A percentile compares a stretch with the other conserved stretches of the same genome.
Evolutionary conservation across 1,140 invertebrate genomes (phyloP).

Genomic region (Drosophila varians): DNA sequence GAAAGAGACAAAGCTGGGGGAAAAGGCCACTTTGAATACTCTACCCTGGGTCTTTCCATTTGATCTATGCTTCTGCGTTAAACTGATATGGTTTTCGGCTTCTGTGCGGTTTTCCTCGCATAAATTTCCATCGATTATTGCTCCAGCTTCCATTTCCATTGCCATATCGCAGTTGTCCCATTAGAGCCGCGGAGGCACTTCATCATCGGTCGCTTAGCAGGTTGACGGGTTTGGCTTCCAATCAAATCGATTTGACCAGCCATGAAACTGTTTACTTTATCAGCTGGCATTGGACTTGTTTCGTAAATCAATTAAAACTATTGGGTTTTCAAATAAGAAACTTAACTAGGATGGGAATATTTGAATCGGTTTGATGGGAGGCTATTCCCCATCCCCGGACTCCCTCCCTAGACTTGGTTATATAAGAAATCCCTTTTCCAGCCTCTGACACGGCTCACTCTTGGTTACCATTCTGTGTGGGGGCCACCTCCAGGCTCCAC

Average conservation of each 20-base stretch:
- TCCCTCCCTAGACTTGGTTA: neutral
- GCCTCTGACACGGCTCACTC: neutral
- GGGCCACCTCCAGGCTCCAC: neutral
- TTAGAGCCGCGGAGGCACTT: constrained; percentile 9
- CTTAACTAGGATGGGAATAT: no score
- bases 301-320: neutral
- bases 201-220: constrained; percentile 7
- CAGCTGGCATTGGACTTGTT: neutral
- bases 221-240: neutral
- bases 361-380: no score
- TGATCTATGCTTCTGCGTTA: neutral
- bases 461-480: neutral
- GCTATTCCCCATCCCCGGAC: no score
- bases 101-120: constrained; percentile 17
- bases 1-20: neutral
- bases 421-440: neutral
- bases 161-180: neutral
- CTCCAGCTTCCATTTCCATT: neutral
- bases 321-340: neutral
- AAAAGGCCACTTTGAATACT: constrained; percentile 12
- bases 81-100: constrained; percentile 6
- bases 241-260: constrained; percentile 7
- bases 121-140: constrained; percentile 13
- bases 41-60: neutral
- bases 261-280: constrained; percentile 21